phyloP scores from a whole-genome alignment of 2,797 vertebrate species.

The Cheracebus regulus region DNA sequence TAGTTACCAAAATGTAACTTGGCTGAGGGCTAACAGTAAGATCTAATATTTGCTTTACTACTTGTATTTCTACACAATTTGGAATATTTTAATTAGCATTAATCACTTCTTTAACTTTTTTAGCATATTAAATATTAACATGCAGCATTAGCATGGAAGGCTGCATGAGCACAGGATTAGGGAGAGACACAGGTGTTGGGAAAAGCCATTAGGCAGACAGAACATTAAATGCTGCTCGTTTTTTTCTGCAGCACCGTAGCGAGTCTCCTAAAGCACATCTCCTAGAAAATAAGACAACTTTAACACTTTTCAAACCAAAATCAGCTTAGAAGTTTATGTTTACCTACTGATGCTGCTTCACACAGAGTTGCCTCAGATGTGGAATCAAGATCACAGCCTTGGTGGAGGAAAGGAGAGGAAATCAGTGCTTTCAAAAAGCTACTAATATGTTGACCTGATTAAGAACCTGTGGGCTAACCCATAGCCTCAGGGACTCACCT shows the following conservation, averaged over 20 bases:
- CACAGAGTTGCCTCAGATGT: neutral
- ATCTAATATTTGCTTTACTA: neutral
- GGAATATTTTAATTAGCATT: neutral
- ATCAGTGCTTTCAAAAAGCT: neutral
- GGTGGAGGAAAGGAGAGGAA: neutral
- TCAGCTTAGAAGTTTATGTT: neutral
- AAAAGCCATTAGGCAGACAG: conserved; percentile 46
- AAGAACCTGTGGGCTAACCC: neutral
- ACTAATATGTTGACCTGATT: neutral
- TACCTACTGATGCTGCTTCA: neutral
- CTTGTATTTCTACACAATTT: neutral
- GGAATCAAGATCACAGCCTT: neutral
- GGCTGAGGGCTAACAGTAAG: neutral
- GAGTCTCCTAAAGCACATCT: conserved; percentile 43
- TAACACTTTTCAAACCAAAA: neutral
- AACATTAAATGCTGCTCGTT: neutral
- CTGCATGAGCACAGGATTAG: neutral
- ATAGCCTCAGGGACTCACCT: neutral
- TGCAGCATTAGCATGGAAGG: neutral
- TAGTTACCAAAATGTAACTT: neutral
- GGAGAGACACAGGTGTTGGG: conserved; percentile 4
- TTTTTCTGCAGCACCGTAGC: neutral
- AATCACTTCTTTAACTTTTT: neutral
- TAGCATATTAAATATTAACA: conserved; percentile 4
- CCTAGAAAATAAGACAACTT: neutral